Evolutionary conservation across 2,797 vertebrate species (phyloP).

Genomic region (Orestias chungarensis): DNA sequence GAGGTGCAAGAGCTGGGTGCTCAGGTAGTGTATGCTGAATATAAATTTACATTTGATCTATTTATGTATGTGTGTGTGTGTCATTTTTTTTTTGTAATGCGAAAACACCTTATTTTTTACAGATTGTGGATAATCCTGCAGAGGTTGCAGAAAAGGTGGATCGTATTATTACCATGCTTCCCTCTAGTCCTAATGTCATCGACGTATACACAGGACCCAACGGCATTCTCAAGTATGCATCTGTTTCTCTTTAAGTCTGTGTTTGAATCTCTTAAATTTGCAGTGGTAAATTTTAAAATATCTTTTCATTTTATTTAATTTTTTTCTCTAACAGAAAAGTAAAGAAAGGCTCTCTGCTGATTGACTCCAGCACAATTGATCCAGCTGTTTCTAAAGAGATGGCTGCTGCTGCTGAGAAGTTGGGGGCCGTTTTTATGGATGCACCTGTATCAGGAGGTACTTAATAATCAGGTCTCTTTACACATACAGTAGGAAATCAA

Average conservation of each 20-base stretch:
- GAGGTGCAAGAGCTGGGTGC: slow-evolving; percentile 93
- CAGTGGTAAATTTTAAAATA: neutral
- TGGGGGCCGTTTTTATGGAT: slow-evolving; percentile 98
- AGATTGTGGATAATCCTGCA: slow-evolving; percentile 94
- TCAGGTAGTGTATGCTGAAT: slow-evolving; percentile 82
- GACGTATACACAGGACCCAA: slow-evolving; percentile 93
- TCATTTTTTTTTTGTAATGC: neutral
- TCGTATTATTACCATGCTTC: slow-evolving; percentile 98
- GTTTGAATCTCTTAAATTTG: neutral
- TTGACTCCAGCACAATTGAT: slow-evolving; percentile 99
- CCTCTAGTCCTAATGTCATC: slow-evolving; percentile 90
- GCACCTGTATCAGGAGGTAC: slow-evolving; percentile 98
- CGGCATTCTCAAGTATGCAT: slow-evolving; percentile 86
- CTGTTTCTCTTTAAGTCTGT: slow-evolving; percentile 12
- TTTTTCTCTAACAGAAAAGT: slow-evolving; percentile 87
- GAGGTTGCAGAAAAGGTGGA: slow-evolving; percentile 97
- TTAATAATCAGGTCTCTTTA: slow-evolving; percentile 5
- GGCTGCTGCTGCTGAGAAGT: slow-evolving; percentile 92
- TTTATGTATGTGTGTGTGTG: neutral
- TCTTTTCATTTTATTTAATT: too few relatives aligned
- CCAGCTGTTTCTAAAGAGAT: slow-evolving; percentile 94
- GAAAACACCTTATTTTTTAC: slow-evolving; percentile 20
- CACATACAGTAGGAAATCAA: neutral
- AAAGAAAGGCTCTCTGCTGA: slow-evolving; percentile 96
- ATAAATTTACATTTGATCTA: neutral